Evolutionary conservation across 2,797 vertebrate genomes (phyloP).

Genomic region (Trachops cirrhosus): DNA sequence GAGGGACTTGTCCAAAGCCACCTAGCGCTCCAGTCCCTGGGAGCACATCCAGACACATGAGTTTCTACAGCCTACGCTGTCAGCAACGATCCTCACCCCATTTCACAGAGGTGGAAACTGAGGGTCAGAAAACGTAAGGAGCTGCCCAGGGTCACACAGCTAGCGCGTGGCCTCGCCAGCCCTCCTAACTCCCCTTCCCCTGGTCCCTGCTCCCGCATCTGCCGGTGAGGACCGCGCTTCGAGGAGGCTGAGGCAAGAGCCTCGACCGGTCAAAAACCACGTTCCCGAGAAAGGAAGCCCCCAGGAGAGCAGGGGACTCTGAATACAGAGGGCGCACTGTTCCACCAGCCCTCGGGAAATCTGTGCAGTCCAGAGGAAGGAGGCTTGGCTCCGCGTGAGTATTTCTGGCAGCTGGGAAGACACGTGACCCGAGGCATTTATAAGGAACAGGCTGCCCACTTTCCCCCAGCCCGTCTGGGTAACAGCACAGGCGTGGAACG

Average conservation of each 20-base stretch:
- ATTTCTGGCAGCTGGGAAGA: slow-evolving; percentile 14
- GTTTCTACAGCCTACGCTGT: not conserved
- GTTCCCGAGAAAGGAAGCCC: not conserved
- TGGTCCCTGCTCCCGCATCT: not conserved
- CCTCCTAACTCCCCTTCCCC: not conserved
- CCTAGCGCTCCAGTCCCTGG: not conserved
- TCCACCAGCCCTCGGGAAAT: not conserved
- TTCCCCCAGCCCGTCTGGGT: slow-evolving; percentile 32
- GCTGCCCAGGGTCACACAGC: not conserved
- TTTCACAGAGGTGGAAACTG: not conserved
- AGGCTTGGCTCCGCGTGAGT: not conserved
- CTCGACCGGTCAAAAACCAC: not conserved
- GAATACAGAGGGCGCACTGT: slow-evolving; percentile 11
- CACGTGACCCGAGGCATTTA: slow-evolving; percentile 37
- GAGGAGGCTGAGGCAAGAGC: not conserved
- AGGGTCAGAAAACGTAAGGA: not conserved
- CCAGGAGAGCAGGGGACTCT: too few species aligned
- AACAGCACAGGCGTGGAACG: not conserved
- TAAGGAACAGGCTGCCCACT: slow-evolving; percentile 55
- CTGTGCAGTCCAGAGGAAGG: not conserved
- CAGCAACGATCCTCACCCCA: not conserved
- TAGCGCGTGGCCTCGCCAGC: not conserved
- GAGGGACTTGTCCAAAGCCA: not conserved
- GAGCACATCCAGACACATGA: not conserved
- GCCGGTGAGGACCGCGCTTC: too few species aligned